A percentile compares a stretch with the other conserved stretches of the same genome.
phyloP scores from a whole-genome alignment of 1,140 invertebrate species.

The Bombus superbus region DNA sequence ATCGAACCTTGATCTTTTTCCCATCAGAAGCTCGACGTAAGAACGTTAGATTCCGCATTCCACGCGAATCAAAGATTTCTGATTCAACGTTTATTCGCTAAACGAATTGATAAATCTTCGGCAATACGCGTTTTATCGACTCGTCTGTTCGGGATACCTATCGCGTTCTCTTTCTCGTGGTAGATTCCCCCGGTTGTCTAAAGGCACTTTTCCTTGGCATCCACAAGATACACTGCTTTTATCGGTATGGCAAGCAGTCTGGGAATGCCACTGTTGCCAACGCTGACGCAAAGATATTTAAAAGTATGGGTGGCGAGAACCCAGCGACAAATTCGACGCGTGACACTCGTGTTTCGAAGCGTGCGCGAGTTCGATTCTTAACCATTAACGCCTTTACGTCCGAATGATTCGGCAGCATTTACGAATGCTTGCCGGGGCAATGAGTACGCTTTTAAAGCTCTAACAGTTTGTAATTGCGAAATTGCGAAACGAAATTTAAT shows the following conservation, averaged over 20 bases:
- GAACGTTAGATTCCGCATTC: background rate
- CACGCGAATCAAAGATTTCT: background rate
- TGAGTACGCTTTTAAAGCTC: background rate
- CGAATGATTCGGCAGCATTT: no score
- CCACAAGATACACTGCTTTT: conserved; percentile 61
- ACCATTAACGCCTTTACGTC: background rate
- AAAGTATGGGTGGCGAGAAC: conserved; percentile 20
- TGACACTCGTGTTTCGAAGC: background rate
- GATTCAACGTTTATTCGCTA: background rate
- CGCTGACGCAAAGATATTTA: conserved; percentile 48
- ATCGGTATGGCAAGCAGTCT: conserved; percentile 58
- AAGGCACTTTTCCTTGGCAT: conserved; percentile 61
- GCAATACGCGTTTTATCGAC: conserved; percentile 52
- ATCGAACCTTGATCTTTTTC: background rate
- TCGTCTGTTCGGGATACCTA: conserved; percentile 54
- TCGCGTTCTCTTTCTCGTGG: conserved; percentile 21
- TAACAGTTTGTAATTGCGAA: background rate
- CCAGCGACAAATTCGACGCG: conserved; percentile 5
- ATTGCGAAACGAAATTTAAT: background rate
- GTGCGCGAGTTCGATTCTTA: background rate
- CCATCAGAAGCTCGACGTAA: background rate
- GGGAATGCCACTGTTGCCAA: conserved; percentile 56
- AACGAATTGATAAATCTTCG: conserved; percentile 24
- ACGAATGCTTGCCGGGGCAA: background rate
- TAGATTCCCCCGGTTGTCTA: conserved; percentile 60